These are phyloP conservation scores for Saxidomus purpurata DNA, from an alignment of 1,140 invertebrate species.

Conservation along the genomic window DNA sequence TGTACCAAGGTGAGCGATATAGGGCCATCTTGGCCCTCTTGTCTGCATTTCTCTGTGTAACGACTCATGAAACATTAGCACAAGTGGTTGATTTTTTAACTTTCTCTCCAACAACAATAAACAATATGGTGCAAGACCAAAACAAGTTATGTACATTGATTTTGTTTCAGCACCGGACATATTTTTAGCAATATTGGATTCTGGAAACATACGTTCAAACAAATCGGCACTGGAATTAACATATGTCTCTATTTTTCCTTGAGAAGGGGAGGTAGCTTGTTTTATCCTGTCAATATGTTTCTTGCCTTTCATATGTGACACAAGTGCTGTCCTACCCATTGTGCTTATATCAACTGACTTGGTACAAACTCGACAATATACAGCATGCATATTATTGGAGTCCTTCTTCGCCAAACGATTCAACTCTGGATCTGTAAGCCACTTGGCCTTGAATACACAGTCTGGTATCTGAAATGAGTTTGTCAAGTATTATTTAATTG, in stretches of 20 bases:
- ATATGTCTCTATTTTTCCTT: neutral
- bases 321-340: constrained; percentile 6
- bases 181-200: constrained; percentile 15
- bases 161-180: constrained; percentile 39
- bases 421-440: too few relatives aligned
- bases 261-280: neutral
- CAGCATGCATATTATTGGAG: too few relatives aligned
- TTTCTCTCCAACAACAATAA: neutral
- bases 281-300: constrained; percentile 4
- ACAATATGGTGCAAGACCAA: constrained; percentile 45
- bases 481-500: too few relatives aligned
- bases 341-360: neutral
- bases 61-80: constrained; percentile 71
- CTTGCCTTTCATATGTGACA: constrained; percentile 8
- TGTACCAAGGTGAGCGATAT: too few relatives aligned
- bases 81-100: constrained; percentile 11
- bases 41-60: constrained; percentile 67
- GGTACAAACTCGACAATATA: neutral
- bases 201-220: constrained; percentile 12
- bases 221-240: neutral
- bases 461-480: too few relatives aligned
- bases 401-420: too few relatives aligned
- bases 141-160: constrained; percentile 42
- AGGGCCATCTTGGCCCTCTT: too few relatives aligned
- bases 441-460: too few relatives aligned